A percentile compares a stretch with the other conserved stretches of the same genome.
These are phyloP conservation scores for Apotomis capreana DNA, from an alignment of 2,888 invertebrate species.

Conservation along the genomic window DNA sequence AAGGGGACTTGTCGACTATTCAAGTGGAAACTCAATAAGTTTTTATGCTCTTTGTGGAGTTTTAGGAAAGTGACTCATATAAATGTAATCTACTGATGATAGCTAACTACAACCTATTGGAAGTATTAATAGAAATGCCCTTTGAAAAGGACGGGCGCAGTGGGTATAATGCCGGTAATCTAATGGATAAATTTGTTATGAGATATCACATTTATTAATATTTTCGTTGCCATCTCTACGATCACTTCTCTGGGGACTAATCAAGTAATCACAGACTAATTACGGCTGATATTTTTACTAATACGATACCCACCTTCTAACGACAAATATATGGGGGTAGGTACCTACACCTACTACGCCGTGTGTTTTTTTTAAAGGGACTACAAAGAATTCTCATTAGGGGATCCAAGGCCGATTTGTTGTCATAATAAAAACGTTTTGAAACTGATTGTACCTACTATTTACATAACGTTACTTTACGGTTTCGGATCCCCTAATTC, in stretches of 20 bases:
- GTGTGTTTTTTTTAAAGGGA: too few relatives aligned
- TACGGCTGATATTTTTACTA: not conserved
- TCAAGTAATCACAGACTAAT: not conserved
- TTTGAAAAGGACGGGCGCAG: not conserved
- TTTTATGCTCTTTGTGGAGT: constrained; percentile 16
- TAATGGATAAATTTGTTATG: not conserved
- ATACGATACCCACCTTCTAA: not conserved
- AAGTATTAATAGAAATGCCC: constrained; percentile 2
- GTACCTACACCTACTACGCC: too few relatives aligned
- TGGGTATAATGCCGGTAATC: constrained; percentile 1
- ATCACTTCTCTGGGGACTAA: not conserved
- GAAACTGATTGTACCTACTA: too few relatives aligned
- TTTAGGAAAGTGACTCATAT: constrained; percentile 9
- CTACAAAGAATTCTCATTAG: too few relatives aligned
- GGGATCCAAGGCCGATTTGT: too few relatives aligned
- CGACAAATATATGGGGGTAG: too few relatives aligned
- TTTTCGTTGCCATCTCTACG: not conserved
- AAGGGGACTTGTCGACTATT: constrained; percentile 10
- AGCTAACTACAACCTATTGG: not conserved
- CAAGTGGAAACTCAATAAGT: constrained; percentile 2
- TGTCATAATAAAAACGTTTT: too few relatives aligned
- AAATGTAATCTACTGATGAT: constrained; percentile 28
- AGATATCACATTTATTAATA: not conserved
- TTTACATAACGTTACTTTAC: too few relatives aligned
- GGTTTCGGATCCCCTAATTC: too few relatives aligned